Base-by-base conservation (phyloP, 1,140 invertebrate species). In the Brachionus paranguensis region DNA sequence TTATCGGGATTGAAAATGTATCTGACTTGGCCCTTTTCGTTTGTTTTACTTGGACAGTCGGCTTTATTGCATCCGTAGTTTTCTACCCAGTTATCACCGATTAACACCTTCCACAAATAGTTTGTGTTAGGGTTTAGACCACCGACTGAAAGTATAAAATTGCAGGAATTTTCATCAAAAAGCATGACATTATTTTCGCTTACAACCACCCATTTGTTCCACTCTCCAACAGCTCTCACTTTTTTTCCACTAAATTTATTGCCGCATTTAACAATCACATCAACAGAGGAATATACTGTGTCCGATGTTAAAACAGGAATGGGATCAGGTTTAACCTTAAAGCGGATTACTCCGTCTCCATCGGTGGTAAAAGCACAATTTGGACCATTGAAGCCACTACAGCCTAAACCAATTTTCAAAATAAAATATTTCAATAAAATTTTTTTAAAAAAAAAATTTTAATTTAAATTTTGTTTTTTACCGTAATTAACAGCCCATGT, bases 181-280 rank as follows among this genome's bases (percentile, higher is more conserved):
- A 20, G 14, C 78, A 81, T 81, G 20, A 81, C 37, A 64, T 68
- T 68, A 24, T 43, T 11, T 33, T 53, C 24, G 41, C 43, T 47
- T 2, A 64, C 64, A 43, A 64, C 78, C 5, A 64, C 20, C 78
- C 78, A 81, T 43, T 68, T 81, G n/a, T 60, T 64, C 53, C 53
- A 83, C 6, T 83, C 60, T n/a, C 79, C 79, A 33, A 55, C 55
- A 53, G 79, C 79, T 83, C 79, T 47, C 11, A 83, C 79, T 45
- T 7, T 83, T 43, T 55, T 47, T 20, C 79, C 79, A 33, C 27
- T 53, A 17, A 41, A 83, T 53, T 50, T 65, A 72, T 83, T 68
- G 7, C 17, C 14, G 64, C 79, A 83, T 43, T 60, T 37, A 3
- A 64, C 53, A 64, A 43, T 64, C 3, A 81, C 53, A 20, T 81